Evolutionary conservation across 2,888 invertebrate species (phyloP), one percentile per base, ranked within the genome.

Genomic region (Drosophila phalerata): DNA sequence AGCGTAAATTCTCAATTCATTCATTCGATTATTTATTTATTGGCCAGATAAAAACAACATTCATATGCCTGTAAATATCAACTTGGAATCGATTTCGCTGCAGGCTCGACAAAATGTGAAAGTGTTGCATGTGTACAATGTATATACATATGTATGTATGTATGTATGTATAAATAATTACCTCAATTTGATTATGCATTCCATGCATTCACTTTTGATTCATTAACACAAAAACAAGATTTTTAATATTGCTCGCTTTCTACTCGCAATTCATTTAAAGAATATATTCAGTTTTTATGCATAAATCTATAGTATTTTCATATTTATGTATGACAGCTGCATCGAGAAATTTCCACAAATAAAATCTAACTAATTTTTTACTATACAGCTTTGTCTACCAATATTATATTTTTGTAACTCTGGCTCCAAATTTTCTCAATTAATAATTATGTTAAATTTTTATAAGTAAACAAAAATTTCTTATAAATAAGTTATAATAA

Each of bases 1-100:
- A 79, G 85, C 79, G 88, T 56, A 55, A 76, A 76, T n/a, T n/a
- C 63, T 53, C 42, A 61, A 32, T 57, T 58, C 52, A 78, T 66
- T 66, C 57, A 62, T 10, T 40, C 48, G 28, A 34, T 49, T 38
- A 32, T 42, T 17, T 47, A 32, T 42, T 60, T 37, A 38, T 11
- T 62, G 58, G 58, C 53, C 28, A 15, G 38, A 40, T 22, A 28
- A 32, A 60, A 40, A 57, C 25, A 73, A 9, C 38, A 30, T 30
- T 8, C 43, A 55, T 60, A 48, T 52, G 19, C 32, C 49, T 45
- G 22, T n/a, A 42, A 19, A 19, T 53, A 10, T 51, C 32, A 43
- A 40, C 17, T 30, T 37, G 37, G 17, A 51, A 53, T 32, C 45
- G 38, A 19, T 38, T 57, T 45, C 8, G 15, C 13, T 34, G 53